Evolutionary conservation across 2,797 vertebrate species (phyloP).

Genomic region (Gila robusta): DNA sequence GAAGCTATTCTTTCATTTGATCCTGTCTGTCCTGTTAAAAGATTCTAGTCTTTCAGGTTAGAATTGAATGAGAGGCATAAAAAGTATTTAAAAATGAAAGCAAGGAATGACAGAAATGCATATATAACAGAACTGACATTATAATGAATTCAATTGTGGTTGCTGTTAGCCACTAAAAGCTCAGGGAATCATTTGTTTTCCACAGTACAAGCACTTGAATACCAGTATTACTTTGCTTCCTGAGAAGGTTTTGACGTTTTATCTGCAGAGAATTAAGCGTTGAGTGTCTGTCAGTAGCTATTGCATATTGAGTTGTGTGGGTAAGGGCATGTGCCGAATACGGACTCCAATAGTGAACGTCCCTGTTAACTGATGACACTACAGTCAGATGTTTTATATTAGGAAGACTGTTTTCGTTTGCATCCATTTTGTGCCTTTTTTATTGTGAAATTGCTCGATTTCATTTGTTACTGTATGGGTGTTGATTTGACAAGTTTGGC

Average conservation of each 20-base stretch:
- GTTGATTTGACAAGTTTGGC: background rate
- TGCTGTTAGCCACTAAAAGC: background rate
- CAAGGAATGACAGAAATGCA: background rate
- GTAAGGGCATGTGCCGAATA: background rate
- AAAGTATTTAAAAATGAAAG: background rate
- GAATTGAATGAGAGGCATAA: background rate
- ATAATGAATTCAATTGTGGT: background rate
- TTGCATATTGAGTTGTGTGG: background rate
- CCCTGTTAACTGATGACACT: background rate
- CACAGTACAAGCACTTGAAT: background rate
- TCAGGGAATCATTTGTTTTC: background rate
- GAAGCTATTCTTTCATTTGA: background rate
- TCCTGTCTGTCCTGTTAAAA: background rate
- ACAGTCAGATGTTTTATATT: background rate
- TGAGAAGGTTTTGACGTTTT: background rate
- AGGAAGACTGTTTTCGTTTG: background rate
- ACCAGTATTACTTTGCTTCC: background rate
- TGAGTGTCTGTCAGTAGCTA: background rate
- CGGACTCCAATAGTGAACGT: background rate
- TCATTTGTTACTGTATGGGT: background rate
- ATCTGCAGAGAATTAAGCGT: background rate
- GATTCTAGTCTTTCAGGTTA: slow-evolving; percentile 2
- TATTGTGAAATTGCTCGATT: background rate
- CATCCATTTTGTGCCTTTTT: background rate
- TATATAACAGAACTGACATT: background rate